phyloP scores from a whole-genome alignment of 2,888 invertebrate genomes.

The Drosophila merina region DNA sequence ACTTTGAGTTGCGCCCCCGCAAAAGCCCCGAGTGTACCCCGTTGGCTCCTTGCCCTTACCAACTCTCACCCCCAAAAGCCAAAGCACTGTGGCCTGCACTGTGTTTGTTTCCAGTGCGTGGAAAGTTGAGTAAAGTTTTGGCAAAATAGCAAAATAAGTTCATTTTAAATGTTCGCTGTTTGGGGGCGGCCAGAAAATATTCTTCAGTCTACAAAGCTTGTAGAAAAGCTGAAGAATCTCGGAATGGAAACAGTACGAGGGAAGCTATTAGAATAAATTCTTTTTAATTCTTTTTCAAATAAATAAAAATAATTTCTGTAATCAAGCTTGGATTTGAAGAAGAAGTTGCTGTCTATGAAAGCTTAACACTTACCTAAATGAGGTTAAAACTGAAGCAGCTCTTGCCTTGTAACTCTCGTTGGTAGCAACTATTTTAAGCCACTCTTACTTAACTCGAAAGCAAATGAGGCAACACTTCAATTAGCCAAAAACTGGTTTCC shows the following conservation, averaged over 20 bases:
- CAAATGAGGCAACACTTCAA: conserved; percentile 26
- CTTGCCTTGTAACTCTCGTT: neutral
- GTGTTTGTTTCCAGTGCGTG: conserved; percentile 19
- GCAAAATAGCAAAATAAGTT: conserved; percentile 12
- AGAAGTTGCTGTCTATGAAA: too few species aligned
- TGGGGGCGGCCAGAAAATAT: conserved; percentile 1
- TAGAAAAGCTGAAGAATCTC: neutral
- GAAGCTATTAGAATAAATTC: too few species aligned
- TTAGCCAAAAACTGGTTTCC: conserved; percentile 15
- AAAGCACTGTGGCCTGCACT: conserved; percentile 26
- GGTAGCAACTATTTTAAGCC: neutral
- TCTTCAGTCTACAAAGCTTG: neutral
- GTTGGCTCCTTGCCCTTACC: neutral
- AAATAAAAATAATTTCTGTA: too few species aligned
- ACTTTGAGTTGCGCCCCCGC: conserved; percentile 40
- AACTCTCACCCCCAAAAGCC: neutral
- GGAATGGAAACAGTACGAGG: neutral
- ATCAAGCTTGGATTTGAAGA: too few species aligned
- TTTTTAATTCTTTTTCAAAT: too few species aligned
- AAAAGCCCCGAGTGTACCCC: conserved; percentile 6
- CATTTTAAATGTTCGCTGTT: conserved; percentile 1
- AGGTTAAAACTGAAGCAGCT: neutral
- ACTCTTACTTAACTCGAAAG: neutral
- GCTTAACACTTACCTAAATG: neutral
- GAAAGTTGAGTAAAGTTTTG: conserved; percentile 24